These are phyloP conservation scores for Melanotaenia trifasciata DNA, from an alignment of 2,797 vertebrate genomes.

Conservation along the genomic window DNA sequence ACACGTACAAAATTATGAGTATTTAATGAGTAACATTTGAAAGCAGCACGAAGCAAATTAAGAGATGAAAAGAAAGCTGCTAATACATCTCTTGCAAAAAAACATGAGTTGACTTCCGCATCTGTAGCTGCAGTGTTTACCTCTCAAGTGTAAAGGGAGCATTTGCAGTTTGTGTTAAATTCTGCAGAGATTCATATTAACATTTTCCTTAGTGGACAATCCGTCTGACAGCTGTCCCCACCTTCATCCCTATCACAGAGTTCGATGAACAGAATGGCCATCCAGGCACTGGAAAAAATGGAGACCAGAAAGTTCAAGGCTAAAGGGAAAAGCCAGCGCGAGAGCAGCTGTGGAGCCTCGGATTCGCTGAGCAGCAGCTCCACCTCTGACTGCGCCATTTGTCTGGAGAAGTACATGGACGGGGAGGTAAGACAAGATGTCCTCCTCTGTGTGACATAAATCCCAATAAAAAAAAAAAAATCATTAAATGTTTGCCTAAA, in stretches of 20 bases:
- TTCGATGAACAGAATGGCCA: slow-evolving; percentile 98
- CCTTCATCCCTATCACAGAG: slow-evolving; percentile 79
- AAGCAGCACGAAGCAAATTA: slow-evolving; percentile 17
- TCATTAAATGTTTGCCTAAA: neutral
- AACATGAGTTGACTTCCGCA: neutral
- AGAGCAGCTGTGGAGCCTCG: slow-evolving; percentile 90
- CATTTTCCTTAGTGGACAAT: neutral
- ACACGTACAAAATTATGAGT: slow-evolving; percentile 1
- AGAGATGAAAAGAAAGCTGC: slow-evolving; percentile 19
- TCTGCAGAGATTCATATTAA: neutral
- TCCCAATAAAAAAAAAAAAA: no score
- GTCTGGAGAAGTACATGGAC: slow-evolving; percentile 97
- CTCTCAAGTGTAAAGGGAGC: neutral
- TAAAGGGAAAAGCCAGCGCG: slow-evolving; percentile 91
- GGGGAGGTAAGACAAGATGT: slow-evolving; percentile 88
- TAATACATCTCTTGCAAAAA: neutral
- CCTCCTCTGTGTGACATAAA: neutral
- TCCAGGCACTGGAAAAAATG: slow-evolving; percentile 98
- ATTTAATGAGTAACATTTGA: slow-evolving; percentile 27
- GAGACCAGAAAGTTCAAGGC: slow-evolving; percentile 98
- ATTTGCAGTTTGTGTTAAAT: neutral
- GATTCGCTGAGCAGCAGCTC: slow-evolving; percentile 96
- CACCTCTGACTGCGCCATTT: slow-evolving; percentile 97
- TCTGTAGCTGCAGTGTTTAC: neutral
- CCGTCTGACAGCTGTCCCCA: neutral